Base-by-base conservation (phyloP, 1,140 invertebrate species). In the Solenopsis invicta region DNA sequence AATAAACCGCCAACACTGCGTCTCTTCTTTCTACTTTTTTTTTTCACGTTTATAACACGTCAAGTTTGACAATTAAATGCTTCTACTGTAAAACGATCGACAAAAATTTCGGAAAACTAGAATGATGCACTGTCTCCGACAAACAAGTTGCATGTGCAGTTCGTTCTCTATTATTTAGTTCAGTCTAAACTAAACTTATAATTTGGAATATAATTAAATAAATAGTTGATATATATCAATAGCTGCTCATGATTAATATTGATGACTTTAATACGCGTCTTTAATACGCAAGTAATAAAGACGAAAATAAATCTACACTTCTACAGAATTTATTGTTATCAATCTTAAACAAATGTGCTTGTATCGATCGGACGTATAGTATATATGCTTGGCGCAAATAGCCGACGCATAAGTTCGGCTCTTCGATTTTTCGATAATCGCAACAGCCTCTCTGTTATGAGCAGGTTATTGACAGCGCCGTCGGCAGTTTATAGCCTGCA, bases 401-500 rank as follows among this genome's bases (percentile, higher is more conserved):
- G 21, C 34, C 18, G 4, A 3, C 16, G 16, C n/a, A 5, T 18
- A 71, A 69, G 18, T 59, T 82, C 12, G 48, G 4, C 52, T 29
- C 48, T 71, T 71, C 69, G 37, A 61, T 84, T 75, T 75, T 84
- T 84, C 54, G 29, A 84, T 84, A 84, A 84, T 84, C 41, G 69
- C 54, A 74, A 82, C 41, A 74, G 24, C 67, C 18, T 74, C 41
- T 84, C 56, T 81, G 52, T 75, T 82, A 82, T 37, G 69, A 75
- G 54, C 69, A 50, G 54, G 54, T 84, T 75, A 74, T 75, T 84
- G 69, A 84, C 69, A 84, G 69, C 80, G 29, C 64, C 50, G 74
- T 86, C 87, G 88, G 64, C 80, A 84, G 29, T 59, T 77, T 21
- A 85, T 89, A 87, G 69, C 76, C 66, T 56, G 64, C 71, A 62